Conservation (phyloP, 1,140 invertebrate species). For the Rhagoletis zephyria region DNA sequence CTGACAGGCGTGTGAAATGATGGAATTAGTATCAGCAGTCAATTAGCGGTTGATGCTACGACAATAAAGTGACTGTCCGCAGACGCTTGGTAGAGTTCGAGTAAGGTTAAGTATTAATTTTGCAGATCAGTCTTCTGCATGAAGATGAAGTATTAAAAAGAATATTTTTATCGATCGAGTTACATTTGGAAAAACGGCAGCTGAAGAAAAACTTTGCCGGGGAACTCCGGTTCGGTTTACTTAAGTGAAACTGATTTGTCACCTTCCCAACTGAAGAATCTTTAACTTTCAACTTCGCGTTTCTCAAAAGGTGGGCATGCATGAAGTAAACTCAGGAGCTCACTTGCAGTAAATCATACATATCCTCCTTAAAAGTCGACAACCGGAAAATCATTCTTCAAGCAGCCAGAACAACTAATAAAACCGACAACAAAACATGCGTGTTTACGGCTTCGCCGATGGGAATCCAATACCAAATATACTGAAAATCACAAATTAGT, state of each 20-base stretch:
- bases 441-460: conserved; percentile 18
- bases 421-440: conserved; percentile 26
- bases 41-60: not conserved
- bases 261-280: no score
- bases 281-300: no score
- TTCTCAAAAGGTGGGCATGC: not conserved
- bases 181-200: no score
- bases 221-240: no score
- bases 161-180: no score
- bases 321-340: not conserved
- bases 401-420: conserved; percentile 45
- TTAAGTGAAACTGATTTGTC: no score
- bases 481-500: conserved; percentile 49
- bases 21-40: not conserved
- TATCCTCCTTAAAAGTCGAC: conserved; percentile 27
- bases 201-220: no score
- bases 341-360: conserved; percentile 24
- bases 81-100: no score
- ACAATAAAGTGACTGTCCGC: no score
- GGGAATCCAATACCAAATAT: conserved; percentile 23
- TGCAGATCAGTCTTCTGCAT: not conserved
- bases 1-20: not conserved
- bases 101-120: not conserved
- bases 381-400: conserved; percentile 40
- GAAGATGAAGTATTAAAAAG: no score